Base-by-base conservation (phyloP, 2,888 invertebrate species). In the Cactoblastis cactorum region DNA sequence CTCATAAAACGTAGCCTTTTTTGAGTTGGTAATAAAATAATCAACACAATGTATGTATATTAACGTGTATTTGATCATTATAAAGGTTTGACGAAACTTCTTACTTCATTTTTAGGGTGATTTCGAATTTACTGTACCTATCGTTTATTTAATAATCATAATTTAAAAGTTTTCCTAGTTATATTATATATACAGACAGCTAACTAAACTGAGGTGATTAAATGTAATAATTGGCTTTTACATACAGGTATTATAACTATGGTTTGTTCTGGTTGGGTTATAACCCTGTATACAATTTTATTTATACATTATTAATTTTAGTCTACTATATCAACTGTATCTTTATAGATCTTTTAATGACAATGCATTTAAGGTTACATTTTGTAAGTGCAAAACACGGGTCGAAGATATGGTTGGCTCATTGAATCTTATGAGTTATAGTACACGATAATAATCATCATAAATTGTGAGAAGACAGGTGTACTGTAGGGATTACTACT, bases 401-500 rank as follows among this genome's bases (percentile, higher is more conserved):
- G 12, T 12, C 37, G 14, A 22, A 47, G 22, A 19, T 37, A 24
- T 41, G 28, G 39, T 28, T 28, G 32, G 34, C 34, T 49, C 81
- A 81, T 83, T 82, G 82, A 83, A 79, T 85, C 83, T 88, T 87
- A 83, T 88, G 89, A 89, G 86, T 84, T 88, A 89, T 88, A 83
- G 88, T 84, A 77, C 81, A 82, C 78, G 84, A 85, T 88, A 83
- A 86, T 84, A 83, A 85, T 87, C 85, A 82, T 63, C 72, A 85
- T 87, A 87, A 88, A 86, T 84, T 80, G 79, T 62, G 50, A 56
- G 53, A 57, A 53, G 69, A 67, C 71, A 71, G 72, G 67, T 71
- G 67, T 67, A 66, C 61, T 53, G 56, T 61, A 54, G 58, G 57
- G 58, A 64, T 67, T 59, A 63, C 61, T 67, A 61, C 67, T 65